These are phyloP conservation scores for Anomalospiza imberbis DNA, from an alignment of 2,797 vertebrate genomes.

Conservation along the genomic window DNA sequence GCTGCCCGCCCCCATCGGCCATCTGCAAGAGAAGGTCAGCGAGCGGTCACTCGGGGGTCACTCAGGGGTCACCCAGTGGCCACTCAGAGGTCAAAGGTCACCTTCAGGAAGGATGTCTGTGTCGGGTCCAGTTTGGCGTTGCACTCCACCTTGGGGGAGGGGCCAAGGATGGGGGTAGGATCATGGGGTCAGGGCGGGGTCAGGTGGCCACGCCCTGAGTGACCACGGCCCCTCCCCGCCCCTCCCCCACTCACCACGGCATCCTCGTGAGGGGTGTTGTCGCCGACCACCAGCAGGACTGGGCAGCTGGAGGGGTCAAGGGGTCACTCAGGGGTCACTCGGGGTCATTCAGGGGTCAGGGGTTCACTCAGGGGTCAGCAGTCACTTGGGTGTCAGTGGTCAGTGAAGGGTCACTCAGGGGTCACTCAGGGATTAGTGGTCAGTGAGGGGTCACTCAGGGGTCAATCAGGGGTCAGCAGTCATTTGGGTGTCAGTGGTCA, in stretches of 20 bases:
- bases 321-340: background rate
- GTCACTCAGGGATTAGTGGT: too few relatives aligned
- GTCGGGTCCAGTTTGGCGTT: background rate
- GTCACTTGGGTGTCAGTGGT: too few relatives aligned
- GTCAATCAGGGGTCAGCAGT: too few relatives aligned
- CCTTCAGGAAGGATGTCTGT: background rate
- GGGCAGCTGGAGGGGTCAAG: background rate
- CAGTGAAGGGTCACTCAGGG: too few relatives aligned
- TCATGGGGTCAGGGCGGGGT: too few relatives aligned
- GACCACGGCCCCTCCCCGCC: fast-evolving
- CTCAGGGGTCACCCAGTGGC: too few relatives aligned
- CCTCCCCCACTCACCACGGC: background rate
- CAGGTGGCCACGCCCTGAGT: too few relatives aligned
- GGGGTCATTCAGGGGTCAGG: background rate
- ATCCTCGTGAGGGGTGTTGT: background rate
- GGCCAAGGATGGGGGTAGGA: too few relatives aligned
- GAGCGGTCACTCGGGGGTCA: background rate
- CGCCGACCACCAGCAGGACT: background rate
- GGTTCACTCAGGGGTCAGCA: background rate
- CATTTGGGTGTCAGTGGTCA: too few relatives aligned
- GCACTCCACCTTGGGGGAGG: background rate
- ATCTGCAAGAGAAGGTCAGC: background rate
- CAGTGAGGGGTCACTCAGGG: too few relatives aligned
- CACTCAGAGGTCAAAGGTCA: background rate
- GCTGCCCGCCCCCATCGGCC: background rate